Evolutionary conservation across 2,888 invertebrate genomes (phyloP), one percentile per base, ranked within the genome.

Genomic region (Drosophila recens): DNA sequence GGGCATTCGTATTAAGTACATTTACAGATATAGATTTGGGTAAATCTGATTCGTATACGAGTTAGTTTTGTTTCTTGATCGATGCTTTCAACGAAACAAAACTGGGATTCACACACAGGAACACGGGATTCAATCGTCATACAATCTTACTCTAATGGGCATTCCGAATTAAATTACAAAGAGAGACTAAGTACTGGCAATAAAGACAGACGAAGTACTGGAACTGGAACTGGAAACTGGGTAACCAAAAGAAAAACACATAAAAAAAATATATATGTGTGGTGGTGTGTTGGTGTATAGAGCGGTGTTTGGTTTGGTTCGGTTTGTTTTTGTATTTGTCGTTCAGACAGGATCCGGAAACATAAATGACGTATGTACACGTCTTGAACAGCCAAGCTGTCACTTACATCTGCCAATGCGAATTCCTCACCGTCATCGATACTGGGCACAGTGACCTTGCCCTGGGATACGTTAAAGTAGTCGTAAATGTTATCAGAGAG

Each of bases 341-440:
- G 82, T 82, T 82, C 75, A 82, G 82, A 82, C 82, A 65, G 75
- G 67, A 67, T 81, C 85, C 87, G 85, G 67, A 75, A 78, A 79
- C 62, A 73, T 67, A 79, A 64, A 69, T 57, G 69, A 64, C 63
- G 54, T 72, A 30, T 27, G 27, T 27, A 27, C 3, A 70, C 62
- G 76, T 63, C 58, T 61, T 51, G 43, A 63, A 56, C 70, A 71
- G 69, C 75, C 65, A 63, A 68, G 71, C 78, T 70, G 79, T 71
- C 80, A 97, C 97, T 97, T 96, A 97, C 97, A 94, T 97, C 97
- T 90, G 97, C 97, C 90, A 97, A 94, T 74, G 75, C 34, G 94
- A 96, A 96, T 95, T 99, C 99, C 94, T 98, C 98, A 92, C 95
- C 96, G 93, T 99, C 99, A 94, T 99, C 98, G 90, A 99, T 96